Base-by-base conservation (phyloP, 2,888 invertebrate genomes). In the Stenurella melanura region DNA sequence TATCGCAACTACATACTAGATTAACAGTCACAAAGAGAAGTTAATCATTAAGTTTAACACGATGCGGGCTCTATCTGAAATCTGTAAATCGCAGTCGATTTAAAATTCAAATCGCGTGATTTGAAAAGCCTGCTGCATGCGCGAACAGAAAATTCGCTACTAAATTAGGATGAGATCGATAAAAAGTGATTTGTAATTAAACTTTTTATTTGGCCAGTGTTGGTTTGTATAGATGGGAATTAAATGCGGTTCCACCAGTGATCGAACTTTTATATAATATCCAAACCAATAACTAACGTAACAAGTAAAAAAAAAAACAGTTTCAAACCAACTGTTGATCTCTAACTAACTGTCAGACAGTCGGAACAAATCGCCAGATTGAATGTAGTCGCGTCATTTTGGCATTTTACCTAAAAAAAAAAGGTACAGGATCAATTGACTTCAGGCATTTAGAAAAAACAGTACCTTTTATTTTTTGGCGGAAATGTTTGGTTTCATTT, bases 101-200 rank as follows among this genome's bases (percentile, higher is more conserved):
- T 70, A 50, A 42, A 34, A 70, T 70, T 26, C 60, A 38, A 38
- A 42, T 60, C 17, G 60, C 60, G 70, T 60, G 17, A n/a, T 15
- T 34, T 15, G 18, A 18, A 18, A 38, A 9, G 7, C 10, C n/a
- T 9, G 34, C 12, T 42, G 12, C 42, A 15, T 6, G 64, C 17
- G 57, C 38, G 57, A 57, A 18, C 34, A 34, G 34, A 26, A 56
- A 67, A 69, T 54, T 15, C 34, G 34, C 30, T 19, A 56, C 61
- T 21, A 61, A 30, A 61, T 18, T 42, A 67, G 18, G 12, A 67
- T 21, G 9, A 63, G 60, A 70, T 60, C 70, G n/a, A 70, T 70
- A 70, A 56, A 61, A 26, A 70, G 42, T 60, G 18, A 58, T 38
- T 42, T 50, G 42, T 5, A 17, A 34, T 17, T 38, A 50, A 5